phyloP scores from a whole-genome alignment of 92 coral and sea anemone genomes.

The Porites evermanni region DNA sequence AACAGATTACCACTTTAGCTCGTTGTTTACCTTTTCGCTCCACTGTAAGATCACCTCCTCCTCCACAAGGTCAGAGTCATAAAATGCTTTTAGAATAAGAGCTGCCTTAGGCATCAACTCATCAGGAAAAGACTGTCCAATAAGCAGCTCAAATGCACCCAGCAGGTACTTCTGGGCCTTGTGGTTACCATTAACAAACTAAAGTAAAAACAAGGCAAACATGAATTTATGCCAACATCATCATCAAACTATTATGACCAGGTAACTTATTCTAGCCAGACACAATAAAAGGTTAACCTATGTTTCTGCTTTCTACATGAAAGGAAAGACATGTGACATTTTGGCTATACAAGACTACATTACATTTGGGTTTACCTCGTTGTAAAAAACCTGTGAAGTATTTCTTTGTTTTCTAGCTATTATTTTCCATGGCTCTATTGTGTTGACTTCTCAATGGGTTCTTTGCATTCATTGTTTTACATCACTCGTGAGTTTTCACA shows the following conservation, averaged over 20 bases:
- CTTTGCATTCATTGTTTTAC: too few relatives aligned
- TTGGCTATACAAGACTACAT: too few relatives aligned
- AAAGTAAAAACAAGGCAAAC: neutral
- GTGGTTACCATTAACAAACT: slow-evolving; percentile 92
- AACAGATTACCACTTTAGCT: neutral
- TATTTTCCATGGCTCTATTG: too few relatives aligned
- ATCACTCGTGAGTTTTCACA: neutral
- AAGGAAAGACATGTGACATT: too few relatives aligned
- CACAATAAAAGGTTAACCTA: too few relatives aligned
- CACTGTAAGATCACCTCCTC: slow-evolving; percentile 92
- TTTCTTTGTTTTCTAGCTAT: too few relatives aligned
- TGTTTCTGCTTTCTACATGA: too few relatives aligned
- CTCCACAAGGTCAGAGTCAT: slow-evolving; percentile 87
- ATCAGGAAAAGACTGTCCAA: slow-evolving; percentile 92
- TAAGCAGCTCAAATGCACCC: slow-evolving; percentile 97
- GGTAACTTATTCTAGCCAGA: neutral
- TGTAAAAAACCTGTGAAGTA: too few relatives aligned
- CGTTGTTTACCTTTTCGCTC: slow-evolving; percentile 85
- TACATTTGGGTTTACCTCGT: too few relatives aligned
- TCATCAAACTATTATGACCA: neutral
- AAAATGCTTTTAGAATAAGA: slow-evolving; percentile 85
- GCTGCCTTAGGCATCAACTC: slow-evolving; percentile 94
- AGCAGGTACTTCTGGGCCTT: slow-evolving; percentile 98
- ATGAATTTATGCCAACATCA: neutral
- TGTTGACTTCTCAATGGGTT: too few relatives aligned